A percentile compares a stretch with the other conserved stretches of the same genome.
phyloP scores from a whole-genome alignment of 2,888 invertebrate genomes.

The Tyria jacobaeae region DNA sequence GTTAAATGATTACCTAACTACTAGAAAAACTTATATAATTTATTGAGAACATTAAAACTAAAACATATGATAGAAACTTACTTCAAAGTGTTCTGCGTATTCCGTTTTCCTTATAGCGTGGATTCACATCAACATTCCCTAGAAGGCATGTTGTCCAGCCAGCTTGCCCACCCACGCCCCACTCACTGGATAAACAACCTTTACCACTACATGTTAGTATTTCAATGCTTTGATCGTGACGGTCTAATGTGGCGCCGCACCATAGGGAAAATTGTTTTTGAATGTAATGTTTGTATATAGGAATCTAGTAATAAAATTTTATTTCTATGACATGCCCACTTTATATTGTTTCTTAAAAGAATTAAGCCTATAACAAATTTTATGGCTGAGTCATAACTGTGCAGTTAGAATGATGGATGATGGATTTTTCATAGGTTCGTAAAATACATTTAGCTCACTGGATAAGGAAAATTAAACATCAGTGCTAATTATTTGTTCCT shows the following conservation, averaged over 20 bases:
- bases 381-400: neutral
- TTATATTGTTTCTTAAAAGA: conserved; percentile 8
- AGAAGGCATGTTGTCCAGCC: conserved; percentile 73
- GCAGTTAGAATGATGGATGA: neutral
- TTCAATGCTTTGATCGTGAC: conserved; percentile 61
- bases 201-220: conserved; percentile 61
- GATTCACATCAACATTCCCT: conserved; percentile 79
- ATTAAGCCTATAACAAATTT: conserved; percentile 5
- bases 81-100: conserved; percentile 27
- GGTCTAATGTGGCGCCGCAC: conserved; percentile 69
- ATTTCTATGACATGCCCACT: conserved; percentile 11
- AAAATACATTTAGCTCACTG: neutral
- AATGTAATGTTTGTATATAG: conserved; percentile 15
- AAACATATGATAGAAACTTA: conserved; percentile 19
- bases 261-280: conserved; percentile 56
- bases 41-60: too few relatives aligned
- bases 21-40: conserved; percentile 14
- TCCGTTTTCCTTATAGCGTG: conserved; percentile 66
- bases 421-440: neutral
- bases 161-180: conserved; percentile 71
- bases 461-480: neutral
- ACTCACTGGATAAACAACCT: conserved; percentile 62
- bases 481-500: neutral
- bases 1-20: too few relatives aligned
- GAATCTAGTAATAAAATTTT: conserved; percentile 9